A percentile compares a stretch with the other conserved stretches of the same genome.
phyloP scores from a whole-genome alignment of 2,888 invertebrate species.

The Cryptophagus acutangulus region DNA sequence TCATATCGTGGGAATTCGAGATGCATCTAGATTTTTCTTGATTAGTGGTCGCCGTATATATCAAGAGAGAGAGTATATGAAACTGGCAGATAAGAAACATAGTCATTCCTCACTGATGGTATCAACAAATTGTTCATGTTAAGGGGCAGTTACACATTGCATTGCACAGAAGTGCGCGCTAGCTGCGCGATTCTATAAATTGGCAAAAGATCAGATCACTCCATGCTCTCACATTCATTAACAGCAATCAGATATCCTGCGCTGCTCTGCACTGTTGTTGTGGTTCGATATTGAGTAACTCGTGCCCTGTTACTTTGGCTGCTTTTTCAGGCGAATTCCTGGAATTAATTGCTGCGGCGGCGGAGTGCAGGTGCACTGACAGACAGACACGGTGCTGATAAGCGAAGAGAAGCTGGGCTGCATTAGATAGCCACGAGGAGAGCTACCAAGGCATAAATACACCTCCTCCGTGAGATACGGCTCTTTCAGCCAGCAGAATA shows the following conservation, averaged over 20 bases:
- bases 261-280: no score
- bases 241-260: conserved; percentile 40
- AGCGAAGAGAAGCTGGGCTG: conserved; percentile 13
- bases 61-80: no score
- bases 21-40: no score
- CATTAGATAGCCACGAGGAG: conserved; percentile 24
- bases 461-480: conserved; percentile 40
- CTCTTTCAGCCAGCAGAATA: conserved; percentile 34
- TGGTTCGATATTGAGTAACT: conserved; percentile 32
- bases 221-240: conserved; percentile 43
- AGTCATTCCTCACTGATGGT: conserved; percentile 29
- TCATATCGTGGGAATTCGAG: no score
- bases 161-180: conserved; percentile 23
- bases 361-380: conserved; percentile 27
- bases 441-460: conserved; percentile 14
- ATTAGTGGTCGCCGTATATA: no score
- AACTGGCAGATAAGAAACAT: conserved; percentile 9
- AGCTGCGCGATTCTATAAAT: conserved; percentile 39
- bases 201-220: conserved; percentile 39
- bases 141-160: conserved; percentile 36
- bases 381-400: conserved; percentile 28
- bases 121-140: conserved; percentile 41
- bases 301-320: conserved; percentile 13
- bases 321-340: conserved; percentile 30
- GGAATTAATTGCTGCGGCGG: conserved; percentile 29